phyloP scores from a whole-genome alignment of 2,888 invertebrate genomes.

The Erynnis tages region DNA sequence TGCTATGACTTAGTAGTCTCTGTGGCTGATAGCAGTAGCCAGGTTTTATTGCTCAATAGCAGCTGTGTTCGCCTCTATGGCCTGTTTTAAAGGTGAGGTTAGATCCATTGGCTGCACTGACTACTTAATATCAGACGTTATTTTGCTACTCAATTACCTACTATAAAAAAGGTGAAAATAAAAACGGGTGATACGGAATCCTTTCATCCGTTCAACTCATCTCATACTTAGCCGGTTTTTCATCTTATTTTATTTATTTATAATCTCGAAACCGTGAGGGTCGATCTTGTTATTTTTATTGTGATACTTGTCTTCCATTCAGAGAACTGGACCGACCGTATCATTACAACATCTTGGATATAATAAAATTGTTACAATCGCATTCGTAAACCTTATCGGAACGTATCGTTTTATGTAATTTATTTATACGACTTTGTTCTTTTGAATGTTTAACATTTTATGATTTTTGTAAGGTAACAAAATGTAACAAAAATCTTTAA shows the following conservation, averaged over 20 bases:
- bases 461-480: neutral
- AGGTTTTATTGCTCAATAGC: too few species aligned
- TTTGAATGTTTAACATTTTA: neutral
- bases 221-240: too few species aligned
- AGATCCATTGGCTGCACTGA: too few species aligned
- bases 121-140: too few species aligned
- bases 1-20: too few species aligned
- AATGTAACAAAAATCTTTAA: neutral
- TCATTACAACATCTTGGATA: constrained; percentile 8
- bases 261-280: constrained; percentile 44
- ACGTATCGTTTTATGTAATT: constrained; percentile 8
- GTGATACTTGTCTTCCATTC: constrained; percentile 38
- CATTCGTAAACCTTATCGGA: neutral
- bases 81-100: too few species aligned
- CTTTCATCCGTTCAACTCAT: too few species aligned
- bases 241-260: constrained; percentile 42
- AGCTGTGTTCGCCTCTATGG: too few species aligned
- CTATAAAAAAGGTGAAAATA: too few species aligned
- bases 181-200: too few species aligned
- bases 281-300: constrained; percentile 39
- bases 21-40: too few species aligned
- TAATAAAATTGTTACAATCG: constrained; percentile 7
- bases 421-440: constrained; percentile 1
- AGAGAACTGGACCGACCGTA: constrained; percentile 24
- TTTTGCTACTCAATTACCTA: too few species aligned